Conservation (phyloP, 2,113 vertebrate species). For the Archocentrus centrarchus region DNA sequence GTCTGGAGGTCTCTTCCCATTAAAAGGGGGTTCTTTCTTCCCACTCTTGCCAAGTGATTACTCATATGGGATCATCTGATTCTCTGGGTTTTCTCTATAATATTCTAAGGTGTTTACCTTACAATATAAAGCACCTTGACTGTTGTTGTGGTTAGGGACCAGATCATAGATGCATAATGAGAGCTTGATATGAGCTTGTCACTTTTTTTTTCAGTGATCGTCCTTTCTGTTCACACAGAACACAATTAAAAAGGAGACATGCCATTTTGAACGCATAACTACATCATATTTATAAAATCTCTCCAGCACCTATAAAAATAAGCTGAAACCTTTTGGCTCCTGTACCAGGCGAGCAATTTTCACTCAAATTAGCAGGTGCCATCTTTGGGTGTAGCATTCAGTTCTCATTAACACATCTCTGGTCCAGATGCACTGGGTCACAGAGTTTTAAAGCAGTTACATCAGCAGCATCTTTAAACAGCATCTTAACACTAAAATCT, state of each 20-base stretch:
- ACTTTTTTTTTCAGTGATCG: too few species aligned
- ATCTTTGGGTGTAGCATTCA: too few species aligned
- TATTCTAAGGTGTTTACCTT: neutral
- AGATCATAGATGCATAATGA: neutral
- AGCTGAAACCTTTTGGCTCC: too few species aligned
- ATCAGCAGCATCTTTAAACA: constrained; percentile 13
- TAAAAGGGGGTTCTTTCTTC: neutral
- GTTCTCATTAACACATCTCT: too few species aligned
- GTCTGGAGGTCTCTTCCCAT: neutral
- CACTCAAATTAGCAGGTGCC: too few species aligned
- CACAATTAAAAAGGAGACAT: too few species aligned
- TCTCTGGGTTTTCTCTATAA: neutral
- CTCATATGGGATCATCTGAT: neutral
- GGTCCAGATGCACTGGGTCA: constrained; percentile 31
- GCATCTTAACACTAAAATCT: neutral
- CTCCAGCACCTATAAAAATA: too few species aligned
- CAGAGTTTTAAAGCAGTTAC: neutral
- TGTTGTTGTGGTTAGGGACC: neutral
- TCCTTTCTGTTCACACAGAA: too few species aligned
- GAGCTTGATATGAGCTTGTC: too few species aligned
- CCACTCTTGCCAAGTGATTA: neutral
- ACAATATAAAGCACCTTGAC: neutral
- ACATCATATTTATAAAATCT: too few species aligned
- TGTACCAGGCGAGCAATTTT: too few species aligned
- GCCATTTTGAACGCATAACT: too few species aligned